These are phyloP conservation scores for Zoroaster sp. DNA, from an alignment of 53 echinoderm and acorn worm genomes.

Conservation along the genomic window DNA sequence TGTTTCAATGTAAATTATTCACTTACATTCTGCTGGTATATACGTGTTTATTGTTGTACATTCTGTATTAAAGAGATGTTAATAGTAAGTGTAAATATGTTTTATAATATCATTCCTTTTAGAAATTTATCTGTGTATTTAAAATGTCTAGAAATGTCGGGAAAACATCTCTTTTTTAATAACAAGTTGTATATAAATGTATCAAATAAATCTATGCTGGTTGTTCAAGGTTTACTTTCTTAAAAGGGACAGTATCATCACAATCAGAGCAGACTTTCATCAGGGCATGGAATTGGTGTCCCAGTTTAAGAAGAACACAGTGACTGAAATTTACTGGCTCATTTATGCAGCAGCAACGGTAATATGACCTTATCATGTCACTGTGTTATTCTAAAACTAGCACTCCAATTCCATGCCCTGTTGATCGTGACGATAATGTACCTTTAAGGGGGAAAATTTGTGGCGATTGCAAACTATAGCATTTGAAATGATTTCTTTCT, in stretches of 20 bases:
- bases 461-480: too few relatives aligned
- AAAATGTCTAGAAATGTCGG: neutral
- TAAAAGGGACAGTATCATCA: neutral
- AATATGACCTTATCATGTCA: too few relatives aligned
- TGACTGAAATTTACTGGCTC: too few relatives aligned
- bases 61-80: constrained; percentile 10
- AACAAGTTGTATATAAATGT: neutral
- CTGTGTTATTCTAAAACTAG: too few relatives aligned
- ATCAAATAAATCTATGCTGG: neutral
- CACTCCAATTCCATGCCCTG: too few relatives aligned
- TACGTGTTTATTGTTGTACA: neutral
- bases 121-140: neutral
- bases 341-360: too few relatives aligned
- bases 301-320: too few relatives aligned
- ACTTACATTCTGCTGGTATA: neutral
- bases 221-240: neutral
- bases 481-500: too few relatives aligned
- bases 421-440: too few relatives aligned
- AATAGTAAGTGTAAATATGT: constrained; percentile 28
- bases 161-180: neutral
- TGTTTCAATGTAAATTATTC: neutral
- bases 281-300: neutral
- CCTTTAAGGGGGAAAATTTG: too few relatives aligned
- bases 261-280: neutral
- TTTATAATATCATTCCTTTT: constrained; percentile 33